Base-by-base conservation (phyloP, 1,140 invertebrate species). In the Drosophila tristis region DNA sequence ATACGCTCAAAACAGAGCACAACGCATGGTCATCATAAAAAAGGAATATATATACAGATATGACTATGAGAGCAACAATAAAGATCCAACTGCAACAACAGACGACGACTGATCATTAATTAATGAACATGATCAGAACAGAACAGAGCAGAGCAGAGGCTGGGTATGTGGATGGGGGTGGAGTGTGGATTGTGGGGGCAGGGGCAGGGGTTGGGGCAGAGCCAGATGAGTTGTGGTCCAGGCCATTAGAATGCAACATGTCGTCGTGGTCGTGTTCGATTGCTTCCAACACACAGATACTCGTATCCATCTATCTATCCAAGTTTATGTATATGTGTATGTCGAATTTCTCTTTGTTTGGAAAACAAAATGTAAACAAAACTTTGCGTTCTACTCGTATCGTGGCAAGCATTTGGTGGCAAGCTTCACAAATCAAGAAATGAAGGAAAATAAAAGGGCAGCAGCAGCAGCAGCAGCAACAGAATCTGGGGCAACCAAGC, bases 291-390 rank as follows among this genome's bases (percentile, higher is more conserved):
- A 71, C 65, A 80, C 56, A 80, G 80, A 84, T 84, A 84, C 84
- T 78, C 64, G 59, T 47, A 39, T 43, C 35, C 59, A 65, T 64
- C 49, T 58, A 57, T 72, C 59, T 60, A 15, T 25, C n/a, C 6
- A 25, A 68, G 64, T 70, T 44, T 5, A 26, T 8, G 6, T 16
- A 39, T 60, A 13, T 74, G 54, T 62, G 62, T 67, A 71, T 68
- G 70, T 74, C 66, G 64, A 80, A 73, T 77, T 81, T 67, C 62
- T 70, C 78, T 74, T 86, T 90, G 87, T 90, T 90, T 90, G 90
- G 75, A 90, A 90, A 90, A 86, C 86, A 90, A 82, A 82, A 90
- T 82, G 86, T 90, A 90, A 90, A 90, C 86, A 90, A 90, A 81
- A 82, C 54, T 81, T 87, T 86, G 35, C 81, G 74, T 78, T 75